Percentiles rank a stretch among this genome's conserved stretches.
These are phyloP conservation scores for Asteroscopus sphinx DNA, from an alignment of 2,888 invertebrate genomes.

Conservation along the genomic window DNA sequence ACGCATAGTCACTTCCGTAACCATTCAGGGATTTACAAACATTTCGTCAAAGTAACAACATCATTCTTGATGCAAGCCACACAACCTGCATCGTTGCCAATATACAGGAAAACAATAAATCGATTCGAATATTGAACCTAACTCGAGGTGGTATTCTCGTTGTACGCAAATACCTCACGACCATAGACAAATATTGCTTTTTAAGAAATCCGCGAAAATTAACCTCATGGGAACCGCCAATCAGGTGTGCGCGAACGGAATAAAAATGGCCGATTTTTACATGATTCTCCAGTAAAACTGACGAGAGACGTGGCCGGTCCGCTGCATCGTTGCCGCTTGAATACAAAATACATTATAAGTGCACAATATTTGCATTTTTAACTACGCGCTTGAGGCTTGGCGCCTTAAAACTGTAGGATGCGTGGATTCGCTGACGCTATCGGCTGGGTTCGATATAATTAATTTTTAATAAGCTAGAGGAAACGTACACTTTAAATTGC, in stretches of 20 bases:
- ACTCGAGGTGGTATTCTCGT: constrained; percentile 46
- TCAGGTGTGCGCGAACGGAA: constrained; percentile 82
- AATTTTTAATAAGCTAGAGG: constrained; percentile 35
- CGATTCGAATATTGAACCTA: constrained; percentile 48
- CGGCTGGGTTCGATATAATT: constrained; percentile 47
- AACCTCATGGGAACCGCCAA: constrained; percentile 88
- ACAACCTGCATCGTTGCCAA: constrained; percentile 38
- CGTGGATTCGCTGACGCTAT: constrained; percentile 46
- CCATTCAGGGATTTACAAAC: constrained; percentile 40
- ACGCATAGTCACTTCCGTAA: constrained; percentile 42
- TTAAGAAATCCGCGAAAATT: constrained; percentile 84
- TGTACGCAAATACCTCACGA: constrained; percentile 51
- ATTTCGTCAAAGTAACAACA: constrained; percentile 34
- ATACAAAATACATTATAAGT: constrained; percentile 87
- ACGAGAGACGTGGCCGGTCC: constrained; percentile 79
- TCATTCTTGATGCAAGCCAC: constrained; percentile 45
- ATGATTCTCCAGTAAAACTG: constrained; percentile 87
- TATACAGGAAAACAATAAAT: constrained; percentile 50
- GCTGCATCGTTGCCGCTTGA: constrained; percentile 78
- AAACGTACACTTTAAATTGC: constrained; percentile 33
- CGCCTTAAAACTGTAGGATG: constrained; percentile 64
- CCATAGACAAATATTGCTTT: constrained; percentile 72
- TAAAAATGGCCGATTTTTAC: constrained; percentile 87
- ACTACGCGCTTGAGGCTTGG: constrained; percentile 83
- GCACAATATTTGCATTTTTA: constrained; percentile 88